These are phyloP conservation scores for Loris lydekkerianus DNA, from an alignment of 2,797 vertebrate species.

Conservation along the genomic window DNA sequence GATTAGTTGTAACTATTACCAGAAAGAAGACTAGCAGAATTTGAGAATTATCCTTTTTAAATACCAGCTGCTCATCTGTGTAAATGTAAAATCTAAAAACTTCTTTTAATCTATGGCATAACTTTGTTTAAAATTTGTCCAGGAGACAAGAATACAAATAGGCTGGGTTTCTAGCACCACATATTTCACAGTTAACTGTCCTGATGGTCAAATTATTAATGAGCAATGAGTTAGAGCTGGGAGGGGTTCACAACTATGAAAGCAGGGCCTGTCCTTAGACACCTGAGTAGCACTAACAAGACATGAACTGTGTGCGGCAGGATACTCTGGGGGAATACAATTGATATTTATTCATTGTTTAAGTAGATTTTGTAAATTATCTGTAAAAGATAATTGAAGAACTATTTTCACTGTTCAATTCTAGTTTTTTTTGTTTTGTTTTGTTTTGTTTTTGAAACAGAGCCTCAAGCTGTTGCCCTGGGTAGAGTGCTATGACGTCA, in stretches of 20 bases:
- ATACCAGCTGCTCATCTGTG: not conserved
- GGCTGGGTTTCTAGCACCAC: not conserved
- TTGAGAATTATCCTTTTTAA: not conserved
- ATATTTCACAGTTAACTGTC: not conserved
- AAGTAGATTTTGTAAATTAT: not conserved
- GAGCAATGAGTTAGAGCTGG: not conserved
- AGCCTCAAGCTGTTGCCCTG: too few species aligned
- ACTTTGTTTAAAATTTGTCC: conserved; percentile 5
- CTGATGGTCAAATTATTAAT: not conserved
- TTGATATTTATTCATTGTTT: conserved; percentile 13
- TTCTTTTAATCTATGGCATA: not conserved
- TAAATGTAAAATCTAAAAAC: conserved; percentile 24
- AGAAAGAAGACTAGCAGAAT: not conserved
- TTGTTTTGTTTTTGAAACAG: too few species aligned
- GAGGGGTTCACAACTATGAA: not conserved
- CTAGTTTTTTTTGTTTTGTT: not conserved
- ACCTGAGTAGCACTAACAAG: not conserved
- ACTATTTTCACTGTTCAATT: not conserved
- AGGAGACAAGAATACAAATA: not conserved
- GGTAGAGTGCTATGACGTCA: too few species aligned
- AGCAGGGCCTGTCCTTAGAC: not conserved
- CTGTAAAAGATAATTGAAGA: conserved; percentile 7
- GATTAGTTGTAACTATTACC: not conserved
- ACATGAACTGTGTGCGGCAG: not conserved
- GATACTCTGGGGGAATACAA: not conserved